A percentile compares a stretch with the other conserved stretches of the same genome.
These are phyloP conservation scores for Myathropa florea DNA, from an alignment of 2,888 invertebrate genomes.

Conservation along the genomic window DNA sequence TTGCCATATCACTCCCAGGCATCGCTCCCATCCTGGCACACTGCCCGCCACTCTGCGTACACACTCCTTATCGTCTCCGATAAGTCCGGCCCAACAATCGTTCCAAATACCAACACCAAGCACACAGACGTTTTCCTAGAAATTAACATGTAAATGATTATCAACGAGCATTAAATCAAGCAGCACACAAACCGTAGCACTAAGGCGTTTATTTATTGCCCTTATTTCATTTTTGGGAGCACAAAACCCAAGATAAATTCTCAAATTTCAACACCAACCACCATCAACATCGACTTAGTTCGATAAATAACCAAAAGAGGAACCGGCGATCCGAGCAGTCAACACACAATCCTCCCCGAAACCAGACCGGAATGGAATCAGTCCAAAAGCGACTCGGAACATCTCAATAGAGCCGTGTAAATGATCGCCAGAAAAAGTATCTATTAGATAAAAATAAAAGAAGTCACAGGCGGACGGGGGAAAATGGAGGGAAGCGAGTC, in stretches of 20 bases:
- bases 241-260: slow-evolving; percentile 48
- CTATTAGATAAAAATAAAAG: slow-evolving; percentile 53
- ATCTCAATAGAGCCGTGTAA: slow-evolving; percentile 54
- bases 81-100: not conserved
- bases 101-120: not conserved
- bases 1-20: too few species aligned
- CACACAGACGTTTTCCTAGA: slow-evolving; percentile 14
- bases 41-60: too few species aligned
- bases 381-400: not conserved
- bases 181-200: slow-evolving; percentile 41
- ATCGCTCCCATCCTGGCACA: too few species aligned
- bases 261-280: slow-evolving; percentile 68
- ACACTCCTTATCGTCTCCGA: too few species aligned
- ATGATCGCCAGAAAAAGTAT: slow-evolving; percentile 43
- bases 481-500: not conserved
- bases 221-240: slow-evolving; percentile 62
- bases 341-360: not conserved
- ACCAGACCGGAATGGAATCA: not conserved
- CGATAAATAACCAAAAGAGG: slow-evolving; percentile 52
- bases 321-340: not conserved
- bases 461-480: not conserved
- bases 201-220: slow-evolving; percentile 61
- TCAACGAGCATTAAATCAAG: slow-evolving; percentile 58
- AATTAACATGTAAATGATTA: slow-evolving; percentile 59
- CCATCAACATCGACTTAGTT: slow-evolving; percentile 43